Conservation (phyloP, 1,140 invertebrate genomes). For the Thaumatotibia leucotreta region DNA sequence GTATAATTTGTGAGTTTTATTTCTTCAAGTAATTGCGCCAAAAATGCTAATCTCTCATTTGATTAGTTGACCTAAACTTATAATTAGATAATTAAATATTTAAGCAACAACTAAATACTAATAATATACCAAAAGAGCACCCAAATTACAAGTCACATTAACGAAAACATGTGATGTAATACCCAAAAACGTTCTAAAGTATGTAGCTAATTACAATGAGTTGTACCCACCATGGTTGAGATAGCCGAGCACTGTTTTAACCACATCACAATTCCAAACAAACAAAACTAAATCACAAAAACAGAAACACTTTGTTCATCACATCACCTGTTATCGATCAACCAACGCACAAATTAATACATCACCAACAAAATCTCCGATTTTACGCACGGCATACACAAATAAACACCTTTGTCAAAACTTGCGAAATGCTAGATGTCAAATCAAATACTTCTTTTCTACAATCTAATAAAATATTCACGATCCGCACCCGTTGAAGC, state of each 20-base stretch:
- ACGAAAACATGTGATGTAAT: not conserved
- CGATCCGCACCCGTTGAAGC: not conserved
- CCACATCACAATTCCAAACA: not conserved
- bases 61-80: not conserved
- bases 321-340: not conserved
- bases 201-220: not conserved
- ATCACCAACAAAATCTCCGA: not conserved
- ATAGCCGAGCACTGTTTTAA: not conserved
- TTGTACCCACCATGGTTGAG: not conserved
- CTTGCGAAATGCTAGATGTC: not conserved
- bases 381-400: conserved; percentile 6
- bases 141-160: conserved; percentile 1
- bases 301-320: not conserved
- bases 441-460: conserved; percentile 1
- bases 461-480: not conserved
- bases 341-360: not conserved
- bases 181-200: not conserved
- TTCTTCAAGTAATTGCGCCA: not conserved
- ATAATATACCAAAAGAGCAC: not conserved
- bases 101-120: not conserved
- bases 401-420: conserved; percentile 10
- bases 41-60: not conserved
- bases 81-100: not conserved
- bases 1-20: not conserved
- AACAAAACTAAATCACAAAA: not conserved